These are phyloP conservation scores for Perca schrenkii DNA, from an alignment of 2,113 vertebrate species.

Conservation along the genomic window DNA sequence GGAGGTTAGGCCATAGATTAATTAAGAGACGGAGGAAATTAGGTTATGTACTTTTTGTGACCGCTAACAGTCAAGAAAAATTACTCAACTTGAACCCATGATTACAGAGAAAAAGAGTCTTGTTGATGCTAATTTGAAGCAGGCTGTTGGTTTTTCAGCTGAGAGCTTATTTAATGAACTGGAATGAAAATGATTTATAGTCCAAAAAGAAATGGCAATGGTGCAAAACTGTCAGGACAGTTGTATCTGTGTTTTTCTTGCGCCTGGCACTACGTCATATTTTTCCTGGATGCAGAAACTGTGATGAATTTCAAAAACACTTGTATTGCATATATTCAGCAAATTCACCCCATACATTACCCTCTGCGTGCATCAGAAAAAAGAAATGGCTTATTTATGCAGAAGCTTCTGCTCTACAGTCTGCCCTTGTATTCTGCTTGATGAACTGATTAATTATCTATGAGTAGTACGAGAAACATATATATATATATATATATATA, in stretches of 20 bases:
- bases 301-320: constrained; percentile 55
- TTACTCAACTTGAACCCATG: constrained; percentile 27
- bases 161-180: constrained; percentile 31
- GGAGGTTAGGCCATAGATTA: constrained; percentile 16
- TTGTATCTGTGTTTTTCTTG: not conserved
- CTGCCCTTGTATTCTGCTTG: constrained; percentile 67
- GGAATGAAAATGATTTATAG: constrained; percentile 29
- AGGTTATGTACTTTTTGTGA: not conserved
- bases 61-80: constrained; percentile 21
- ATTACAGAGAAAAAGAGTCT: constrained; percentile 27
- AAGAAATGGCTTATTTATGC: constrained; percentile 59
- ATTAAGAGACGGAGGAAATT: not conserved
- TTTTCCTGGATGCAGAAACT: constrained; percentile 20
- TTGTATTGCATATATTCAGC: constrained; percentile 18
- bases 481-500: not conserved
- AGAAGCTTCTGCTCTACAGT: constrained; percentile 35
- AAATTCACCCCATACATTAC: constrained; percentile 39
- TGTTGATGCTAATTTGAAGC: constrained; percentile 40
- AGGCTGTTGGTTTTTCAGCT: constrained; percentile 10
- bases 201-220: not conserved
- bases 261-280: constrained; percentile 13
- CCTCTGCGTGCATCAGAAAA: constrained; percentile 20
- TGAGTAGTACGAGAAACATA: constrained; percentile 14
- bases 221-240: not conserved
- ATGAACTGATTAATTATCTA: constrained; percentile 70